Percentiles rank a stretch among this genome's conserved stretches.
phyloP scores from a whole-genome alignment of 30 jellyfish, hydroid and myxozoan species.

The Aurelia sp. region DNA sequence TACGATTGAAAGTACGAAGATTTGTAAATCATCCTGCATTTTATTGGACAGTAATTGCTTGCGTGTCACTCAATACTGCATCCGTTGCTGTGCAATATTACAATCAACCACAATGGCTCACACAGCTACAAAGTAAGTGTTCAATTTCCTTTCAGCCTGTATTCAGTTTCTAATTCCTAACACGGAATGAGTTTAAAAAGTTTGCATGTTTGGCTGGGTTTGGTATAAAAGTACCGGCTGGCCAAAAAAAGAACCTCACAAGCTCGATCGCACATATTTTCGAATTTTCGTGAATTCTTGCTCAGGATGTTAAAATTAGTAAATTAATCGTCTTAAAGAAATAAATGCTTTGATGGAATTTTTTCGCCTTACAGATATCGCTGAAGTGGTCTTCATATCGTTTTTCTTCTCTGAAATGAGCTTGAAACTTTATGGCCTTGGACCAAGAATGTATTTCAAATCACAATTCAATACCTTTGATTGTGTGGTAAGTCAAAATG shows the following conservation, averaged over 20 bases:
- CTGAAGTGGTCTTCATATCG: slow-evolving; percentile 87
- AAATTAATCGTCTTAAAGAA: too few relatives aligned
- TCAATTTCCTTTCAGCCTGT: too few relatives aligned
- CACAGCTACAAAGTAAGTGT: slow-evolving; percentile 86
- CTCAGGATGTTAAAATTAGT: too few relatives aligned
- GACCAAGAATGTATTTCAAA: slow-evolving; percentile 87
- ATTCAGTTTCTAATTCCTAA: too few relatives aligned
- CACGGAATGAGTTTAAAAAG: too few relatives aligned
- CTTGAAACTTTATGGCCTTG: slow-evolving; percentile 86
- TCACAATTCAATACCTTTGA: slow-evolving; percentile 93
- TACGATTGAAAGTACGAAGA: slow-evolving; percentile 62
- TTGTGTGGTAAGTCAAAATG: slow-evolving; percentile 79
- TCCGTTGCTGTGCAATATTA: slow-evolving; percentile 94
- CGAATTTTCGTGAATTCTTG: too few relatives aligned
- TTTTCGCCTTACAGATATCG: slow-evolving; percentile 49
- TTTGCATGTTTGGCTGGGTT: too few relatives aligned
- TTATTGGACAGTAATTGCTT: slow-evolving; percentile 85
- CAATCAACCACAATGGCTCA: slow-evolving; percentile 89
- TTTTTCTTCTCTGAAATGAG: slow-evolving; percentile 93
- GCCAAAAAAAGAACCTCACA: too few relatives aligned
- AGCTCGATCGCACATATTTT: too few relatives aligned
- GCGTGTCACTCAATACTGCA: slow-evolving; percentile 86
- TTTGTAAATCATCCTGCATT: slow-evolving; percentile 84
- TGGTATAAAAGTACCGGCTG: too few relatives aligned
- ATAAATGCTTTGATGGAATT: neutral